Evolutionary conservation across 2,113 vertebrate genomes (phyloP).

Genomic region (Odontesthes bonariensis): DNA sequence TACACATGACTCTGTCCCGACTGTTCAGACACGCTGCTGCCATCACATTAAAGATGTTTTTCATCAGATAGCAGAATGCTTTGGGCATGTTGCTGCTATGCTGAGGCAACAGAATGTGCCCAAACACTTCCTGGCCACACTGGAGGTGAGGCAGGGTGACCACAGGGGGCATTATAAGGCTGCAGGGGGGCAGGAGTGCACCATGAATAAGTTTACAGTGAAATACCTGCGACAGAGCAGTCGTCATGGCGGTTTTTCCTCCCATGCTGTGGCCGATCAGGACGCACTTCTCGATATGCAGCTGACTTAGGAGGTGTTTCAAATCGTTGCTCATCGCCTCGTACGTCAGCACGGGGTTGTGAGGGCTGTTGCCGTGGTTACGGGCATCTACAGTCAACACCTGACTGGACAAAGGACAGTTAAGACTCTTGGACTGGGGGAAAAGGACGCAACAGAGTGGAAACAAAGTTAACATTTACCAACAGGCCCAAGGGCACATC

Average conservation of each 20-base stretch:
- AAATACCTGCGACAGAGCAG: constrained; percentile 88
- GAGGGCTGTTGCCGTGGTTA: constrained; percentile 93
- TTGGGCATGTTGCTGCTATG: too few relatives aligned
- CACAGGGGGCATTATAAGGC: too few relatives aligned
- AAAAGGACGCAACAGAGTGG: constrained; percentile 9
- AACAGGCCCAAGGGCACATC: neutral
- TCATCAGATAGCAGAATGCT: too few relatives aligned
- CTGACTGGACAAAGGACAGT: constrained; percentile 83
- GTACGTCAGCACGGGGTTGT: constrained; percentile 87
- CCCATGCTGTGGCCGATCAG: constrained; percentile 98
- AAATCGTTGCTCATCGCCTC: constrained; percentile 90
- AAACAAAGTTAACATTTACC: neutral
- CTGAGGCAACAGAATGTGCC: too few relatives aligned
- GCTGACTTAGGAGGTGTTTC: constrained; percentile 85
- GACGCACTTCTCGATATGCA: constrained; percentile 88
- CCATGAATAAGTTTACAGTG: constrained; percentile 21
- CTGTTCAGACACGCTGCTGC: too few relatives aligned
- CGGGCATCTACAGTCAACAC: constrained; percentile 94
- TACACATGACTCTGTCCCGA: too few relatives aligned
- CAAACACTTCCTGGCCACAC: too few relatives aligned
- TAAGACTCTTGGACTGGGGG: constrained; percentile 72
- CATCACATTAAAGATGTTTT: too few relatives aligned
- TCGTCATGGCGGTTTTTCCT: constrained; percentile 94
- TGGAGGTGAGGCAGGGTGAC: too few relatives aligned
- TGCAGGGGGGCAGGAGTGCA: too few relatives aligned